Conservation (phyloP, 2,113 vertebrate genomes). For the Tretioscincus oriximinensis region DNA sequence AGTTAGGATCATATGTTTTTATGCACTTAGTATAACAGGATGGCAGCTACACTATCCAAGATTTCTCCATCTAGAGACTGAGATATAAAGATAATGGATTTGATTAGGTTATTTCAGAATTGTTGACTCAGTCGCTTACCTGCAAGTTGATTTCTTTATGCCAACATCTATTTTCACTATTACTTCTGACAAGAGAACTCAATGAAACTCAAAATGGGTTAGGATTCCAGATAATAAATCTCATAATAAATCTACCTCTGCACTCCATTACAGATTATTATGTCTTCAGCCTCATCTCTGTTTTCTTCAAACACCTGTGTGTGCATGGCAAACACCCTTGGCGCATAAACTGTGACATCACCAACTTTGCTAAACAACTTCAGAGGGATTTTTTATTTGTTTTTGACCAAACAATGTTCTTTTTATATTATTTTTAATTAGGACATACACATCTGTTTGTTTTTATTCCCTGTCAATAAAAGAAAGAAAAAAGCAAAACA, state of each 20-base stretch:
- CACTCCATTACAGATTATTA: background rate
- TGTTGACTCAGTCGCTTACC: background rate
- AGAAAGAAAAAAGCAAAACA: slow-evolving; percentile 22
- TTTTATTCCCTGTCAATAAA: slow-evolving; percentile 32
- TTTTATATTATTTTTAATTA: slow-evolving; percentile 32
- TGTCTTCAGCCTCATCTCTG: background rate
- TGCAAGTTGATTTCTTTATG: background rate
- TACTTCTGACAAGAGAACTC: background rate
- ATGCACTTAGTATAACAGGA: background rate
- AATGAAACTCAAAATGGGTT: background rate
- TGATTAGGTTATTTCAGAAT: background rate
- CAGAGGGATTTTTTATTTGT: background rate
- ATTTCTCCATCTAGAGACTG: background rate
- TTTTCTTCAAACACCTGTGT: background rate
- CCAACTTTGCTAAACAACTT: background rate
- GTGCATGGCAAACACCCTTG: background rate
- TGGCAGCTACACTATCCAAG: background rate
- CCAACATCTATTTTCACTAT: background rate
- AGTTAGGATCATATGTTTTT: background rate
- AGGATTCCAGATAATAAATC: background rate
- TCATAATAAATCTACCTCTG: background rate
- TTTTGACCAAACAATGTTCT: background rate
- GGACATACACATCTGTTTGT: slow-evolving; percentile 45
- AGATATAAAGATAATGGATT: background rate
- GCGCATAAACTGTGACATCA: background rate